These are phyloP conservation scores for Stenurella melanura DNA, from an alignment of 2,888 invertebrate species.

Conservation along the genomic window DNA sequence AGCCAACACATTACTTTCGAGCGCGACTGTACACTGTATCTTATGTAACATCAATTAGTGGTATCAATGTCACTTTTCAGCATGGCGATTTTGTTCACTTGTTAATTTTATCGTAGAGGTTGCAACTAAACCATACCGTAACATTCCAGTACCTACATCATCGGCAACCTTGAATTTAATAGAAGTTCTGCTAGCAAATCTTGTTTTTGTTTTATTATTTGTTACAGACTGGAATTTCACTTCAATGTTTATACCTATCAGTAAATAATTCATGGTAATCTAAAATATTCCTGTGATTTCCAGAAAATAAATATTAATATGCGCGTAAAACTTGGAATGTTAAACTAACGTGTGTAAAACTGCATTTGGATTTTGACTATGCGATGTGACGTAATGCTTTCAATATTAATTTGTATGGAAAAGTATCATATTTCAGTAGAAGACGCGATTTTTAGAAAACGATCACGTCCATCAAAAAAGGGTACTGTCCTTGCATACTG, in stretches of 20 bases:
- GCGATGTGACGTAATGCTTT: no score
- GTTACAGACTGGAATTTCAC: neutral
- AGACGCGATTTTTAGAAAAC: no score
- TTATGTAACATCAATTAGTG: neutral
- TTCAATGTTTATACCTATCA: neutral
- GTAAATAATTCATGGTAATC: neutral
- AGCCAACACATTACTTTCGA: no score
- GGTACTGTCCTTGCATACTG: no score
- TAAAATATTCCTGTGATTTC: neutral
- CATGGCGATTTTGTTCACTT: conserved; percentile 1
- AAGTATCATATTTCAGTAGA: no score
- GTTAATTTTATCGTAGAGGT: conserved; percentile 1
- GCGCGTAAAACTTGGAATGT: neutral
- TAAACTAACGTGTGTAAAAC: no score
- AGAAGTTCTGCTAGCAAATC: neutral
- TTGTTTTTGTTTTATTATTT: neutral
- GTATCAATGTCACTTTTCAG: neutral
- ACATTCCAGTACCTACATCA: neutral
- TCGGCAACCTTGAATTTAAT: conserved; percentile 3
- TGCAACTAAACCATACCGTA: conserved; percentile 1
- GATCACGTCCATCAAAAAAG: no score
- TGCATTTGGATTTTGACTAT: no score
- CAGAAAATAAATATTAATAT: neutral
- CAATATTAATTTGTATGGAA: no score
- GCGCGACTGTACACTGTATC: neutral